Evolutionary conservation across 1,140 invertebrate species (phyloP).

Genomic region (Phthorimaea operculella): DNA sequence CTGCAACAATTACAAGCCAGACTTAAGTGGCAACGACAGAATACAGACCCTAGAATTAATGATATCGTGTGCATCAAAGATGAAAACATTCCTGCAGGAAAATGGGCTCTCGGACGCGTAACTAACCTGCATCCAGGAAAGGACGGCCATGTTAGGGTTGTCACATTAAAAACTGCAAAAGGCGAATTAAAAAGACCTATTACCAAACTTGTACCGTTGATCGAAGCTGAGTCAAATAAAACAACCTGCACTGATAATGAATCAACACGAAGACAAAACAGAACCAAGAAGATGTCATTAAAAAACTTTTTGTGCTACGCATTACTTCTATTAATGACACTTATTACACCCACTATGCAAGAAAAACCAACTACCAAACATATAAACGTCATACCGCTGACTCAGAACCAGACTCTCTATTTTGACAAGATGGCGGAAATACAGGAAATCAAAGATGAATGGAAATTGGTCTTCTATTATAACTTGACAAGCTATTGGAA

Average conservation of each 20-base stretch:
- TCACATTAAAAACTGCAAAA: slow-evolving; percentile 25
- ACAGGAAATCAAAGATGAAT: slow-evolving; percentile 19
- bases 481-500: slow-evolving; percentile 20
- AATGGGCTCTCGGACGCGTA: slow-evolving; percentile 36
- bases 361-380: not conserved
- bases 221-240: slow-evolving; percentile 1
- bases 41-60: slow-evolving; percentile 4
- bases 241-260: slow-evolving; percentile 7
- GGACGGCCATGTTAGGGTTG: slow-evolving; percentile 37
- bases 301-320: not conserved
- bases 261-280: slow-evolving; percentile 5
- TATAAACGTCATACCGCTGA: not conserved
- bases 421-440: slow-evolving; percentile 19
- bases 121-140: slow-evolving; percentile 25
- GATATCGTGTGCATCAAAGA: slow-evolving; percentile 32
- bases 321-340: slow-evolving; percentile 1
- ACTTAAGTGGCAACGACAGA: slow-evolving; percentile 20
- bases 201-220: slow-evolving; percentile 2
- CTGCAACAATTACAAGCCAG: slow-evolving; percentile 21
- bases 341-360: not conserved
- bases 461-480: slow-evolving; percentile 21
- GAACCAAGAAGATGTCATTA: not conserved
- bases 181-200: slow-evolving; percentile 13
- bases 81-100: slow-evolving; percentile 26
- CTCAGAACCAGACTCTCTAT: not conserved